These are phyloP conservation scores for Axinella damicornis DNA, from an alignment of 37 sponge, comb jelly and placozoan genomes.

Conservation along the genomic window DNA sequence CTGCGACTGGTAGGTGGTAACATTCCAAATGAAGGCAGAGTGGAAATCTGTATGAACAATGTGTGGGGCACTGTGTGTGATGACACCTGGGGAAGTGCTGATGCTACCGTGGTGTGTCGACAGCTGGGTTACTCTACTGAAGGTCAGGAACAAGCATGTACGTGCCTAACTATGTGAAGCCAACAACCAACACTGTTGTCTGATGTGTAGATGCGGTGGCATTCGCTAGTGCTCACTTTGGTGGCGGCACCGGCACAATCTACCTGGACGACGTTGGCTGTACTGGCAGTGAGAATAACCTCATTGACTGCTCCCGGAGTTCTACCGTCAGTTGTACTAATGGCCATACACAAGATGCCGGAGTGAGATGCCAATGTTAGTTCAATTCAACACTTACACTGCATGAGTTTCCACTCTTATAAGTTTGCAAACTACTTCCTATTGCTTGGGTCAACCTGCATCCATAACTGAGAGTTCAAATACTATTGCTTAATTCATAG, in stretches of 20 bases:
- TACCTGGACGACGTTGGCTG: background rate
- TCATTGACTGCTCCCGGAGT: background rate
- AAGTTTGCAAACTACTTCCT: too few species aligned
- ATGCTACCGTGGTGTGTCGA: conserved; percentile 14
- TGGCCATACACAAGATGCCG: conserved; percentile 1
- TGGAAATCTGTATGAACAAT: conserved; percentile 2
- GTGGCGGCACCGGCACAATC: background rate
- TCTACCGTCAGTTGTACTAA: background rate
- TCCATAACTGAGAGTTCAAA: too few species aligned
- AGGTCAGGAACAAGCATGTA: too few species aligned
- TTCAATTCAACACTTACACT: too few species aligned
- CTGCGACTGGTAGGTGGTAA: too few species aligned
- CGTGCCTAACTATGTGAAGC: too few species aligned
- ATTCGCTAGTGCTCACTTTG: conserved; percentile 2
- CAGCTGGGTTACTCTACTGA: background rate
- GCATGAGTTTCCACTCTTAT: too few species aligned
- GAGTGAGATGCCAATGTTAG: background rate
- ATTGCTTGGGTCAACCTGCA: too few species aligned
- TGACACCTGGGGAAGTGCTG: background rate
- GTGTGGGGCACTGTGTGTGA: conserved; percentile 11
- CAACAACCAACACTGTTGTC: too few species aligned
- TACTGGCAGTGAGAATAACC: background rate
- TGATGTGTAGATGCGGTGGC: background rate
- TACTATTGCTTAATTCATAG: too few species aligned
- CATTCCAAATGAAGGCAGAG: too few species aligned